phyloP scores from a whole-genome alignment of 2,113 vertebrate species.

The Asarcornis scutulata region DNA sequence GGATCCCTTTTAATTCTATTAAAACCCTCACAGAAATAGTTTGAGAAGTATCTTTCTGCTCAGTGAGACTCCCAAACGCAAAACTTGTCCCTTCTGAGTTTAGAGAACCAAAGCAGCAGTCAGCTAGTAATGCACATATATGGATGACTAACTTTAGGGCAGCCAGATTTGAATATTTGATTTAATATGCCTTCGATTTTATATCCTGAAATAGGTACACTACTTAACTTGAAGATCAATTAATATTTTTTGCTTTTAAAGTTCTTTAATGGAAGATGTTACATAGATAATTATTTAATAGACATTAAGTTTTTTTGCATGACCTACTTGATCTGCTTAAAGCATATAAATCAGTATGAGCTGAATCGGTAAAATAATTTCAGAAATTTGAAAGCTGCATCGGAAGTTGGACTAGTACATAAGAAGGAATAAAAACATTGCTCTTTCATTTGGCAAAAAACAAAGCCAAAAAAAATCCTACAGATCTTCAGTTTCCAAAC shows the following conservation, averaged over 20 bases:
- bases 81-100: background rate
- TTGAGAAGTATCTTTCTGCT: background rate
- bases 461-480: background rate
- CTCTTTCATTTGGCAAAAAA: background rate
- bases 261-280: constrained; percentile 25
- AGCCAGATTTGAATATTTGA: background rate
- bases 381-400: background rate
- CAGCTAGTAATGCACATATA: background rate
- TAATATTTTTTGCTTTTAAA: constrained; percentile 39
- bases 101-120: background rate
- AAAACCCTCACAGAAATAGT: background rate
- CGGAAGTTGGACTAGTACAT: background rate
- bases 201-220: background rate
- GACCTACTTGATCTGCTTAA: constrained; percentile 3
- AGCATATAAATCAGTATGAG: background rate
- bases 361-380: background rate
- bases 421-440: background rate
- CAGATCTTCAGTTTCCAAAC: background rate
- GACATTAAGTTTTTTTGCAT: background rate
- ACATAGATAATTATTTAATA: constrained; percentile 45
- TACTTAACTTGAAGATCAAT: constrained; percentile 5
- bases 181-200: constrained; percentile 18
- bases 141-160: background rate
- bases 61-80: background rate
- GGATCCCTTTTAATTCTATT: background rate